Conservation (phyloP, 1,140 invertebrate genomes). For the Sipha flava region DNA sequence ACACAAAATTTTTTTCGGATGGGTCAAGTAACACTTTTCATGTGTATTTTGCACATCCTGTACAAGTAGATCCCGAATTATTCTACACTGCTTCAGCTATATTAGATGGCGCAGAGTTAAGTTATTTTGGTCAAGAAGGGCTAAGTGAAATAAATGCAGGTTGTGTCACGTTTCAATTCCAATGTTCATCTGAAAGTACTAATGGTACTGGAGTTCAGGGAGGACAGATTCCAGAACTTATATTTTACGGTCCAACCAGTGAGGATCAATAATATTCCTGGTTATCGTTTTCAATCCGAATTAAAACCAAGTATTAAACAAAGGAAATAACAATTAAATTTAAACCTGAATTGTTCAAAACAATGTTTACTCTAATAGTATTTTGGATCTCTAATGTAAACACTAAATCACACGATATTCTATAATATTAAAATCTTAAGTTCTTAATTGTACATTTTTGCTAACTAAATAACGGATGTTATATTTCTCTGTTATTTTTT, state of each 20-base stretch:
- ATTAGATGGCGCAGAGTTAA: slow-evolving; percentile 80
- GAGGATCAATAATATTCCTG: background rate
- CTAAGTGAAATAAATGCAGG: slow-evolving; percentile 82
- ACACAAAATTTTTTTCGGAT: slow-evolving; percentile 86
- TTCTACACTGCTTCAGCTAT: slow-evolving; percentile 86
- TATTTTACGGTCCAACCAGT: slow-evolving; percentile 65
- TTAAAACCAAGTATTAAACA: background rate
- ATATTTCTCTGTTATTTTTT: no score
- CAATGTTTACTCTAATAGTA: background rate
- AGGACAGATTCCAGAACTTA: slow-evolving; percentile 86
- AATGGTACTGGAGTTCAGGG: slow-evolving; percentile 91
- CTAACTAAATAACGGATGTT: no score
- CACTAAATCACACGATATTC: background rate
- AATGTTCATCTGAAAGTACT: slow-evolving; percentile 86
- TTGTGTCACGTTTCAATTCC: slow-evolving; percentile 85
- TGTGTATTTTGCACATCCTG: slow-evolving; percentile 86
- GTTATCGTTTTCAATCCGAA: slow-evolving; percentile 7
- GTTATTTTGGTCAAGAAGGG: slow-evolving; percentile 92
- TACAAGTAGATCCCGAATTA: slow-evolving; percentile 81
- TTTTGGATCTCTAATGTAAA: background rate
- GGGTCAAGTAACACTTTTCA: slow-evolving; percentile 89
- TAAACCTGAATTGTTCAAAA: background rate
- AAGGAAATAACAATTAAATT: background rate
- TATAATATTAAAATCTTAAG: no score
- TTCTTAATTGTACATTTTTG: no score